phyloP scores from a whole-genome alignment of 2,797 vertebrate species.

The Anguilla marmorata region DNA sequence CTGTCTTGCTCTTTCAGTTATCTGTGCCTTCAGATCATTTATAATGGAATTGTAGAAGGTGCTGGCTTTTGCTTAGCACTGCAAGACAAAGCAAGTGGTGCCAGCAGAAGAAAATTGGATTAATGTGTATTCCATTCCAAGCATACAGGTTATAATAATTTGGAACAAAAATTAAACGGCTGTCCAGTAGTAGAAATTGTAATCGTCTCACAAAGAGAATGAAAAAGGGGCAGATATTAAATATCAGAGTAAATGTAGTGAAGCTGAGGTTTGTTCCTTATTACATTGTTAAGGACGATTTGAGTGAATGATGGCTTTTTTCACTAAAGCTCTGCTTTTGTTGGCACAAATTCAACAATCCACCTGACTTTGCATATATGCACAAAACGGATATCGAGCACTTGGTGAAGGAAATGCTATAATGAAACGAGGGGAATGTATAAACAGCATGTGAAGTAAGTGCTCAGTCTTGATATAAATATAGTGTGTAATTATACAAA shows the following conservation, averaged over 20 bases:
- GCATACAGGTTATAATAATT: not conserved
- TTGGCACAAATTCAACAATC: no score
- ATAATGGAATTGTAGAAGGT: not conserved
- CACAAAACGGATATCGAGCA: not conserved
- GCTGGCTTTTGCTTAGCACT: conserved; percentile 16
- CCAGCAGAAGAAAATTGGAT: not conserved
- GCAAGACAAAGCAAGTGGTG: not conserved
- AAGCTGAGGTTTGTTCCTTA: no score
- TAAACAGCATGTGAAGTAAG: not conserved
- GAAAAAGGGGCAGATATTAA: no score
- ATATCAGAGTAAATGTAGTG: no score
- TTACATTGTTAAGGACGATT: no score
- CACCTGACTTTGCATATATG: no score
- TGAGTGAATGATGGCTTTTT: no score
- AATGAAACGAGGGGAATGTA: not conserved
- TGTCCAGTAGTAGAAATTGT: not conserved
- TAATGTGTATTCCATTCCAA: not conserved
- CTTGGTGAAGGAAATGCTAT: not conserved
- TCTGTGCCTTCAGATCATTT: not conserved
- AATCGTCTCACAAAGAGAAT: not conserved
- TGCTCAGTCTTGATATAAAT: not conserved
- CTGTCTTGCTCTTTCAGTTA: conserved; percentile 13
- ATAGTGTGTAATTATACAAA: not conserved
- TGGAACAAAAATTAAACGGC: not conserved
- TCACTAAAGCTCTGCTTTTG: no score